These are phyloP conservation scores for Chaunax sp. DNA, from an alignment of 2,797 vertebrate species.

Conservation along the genomic window DNA sequence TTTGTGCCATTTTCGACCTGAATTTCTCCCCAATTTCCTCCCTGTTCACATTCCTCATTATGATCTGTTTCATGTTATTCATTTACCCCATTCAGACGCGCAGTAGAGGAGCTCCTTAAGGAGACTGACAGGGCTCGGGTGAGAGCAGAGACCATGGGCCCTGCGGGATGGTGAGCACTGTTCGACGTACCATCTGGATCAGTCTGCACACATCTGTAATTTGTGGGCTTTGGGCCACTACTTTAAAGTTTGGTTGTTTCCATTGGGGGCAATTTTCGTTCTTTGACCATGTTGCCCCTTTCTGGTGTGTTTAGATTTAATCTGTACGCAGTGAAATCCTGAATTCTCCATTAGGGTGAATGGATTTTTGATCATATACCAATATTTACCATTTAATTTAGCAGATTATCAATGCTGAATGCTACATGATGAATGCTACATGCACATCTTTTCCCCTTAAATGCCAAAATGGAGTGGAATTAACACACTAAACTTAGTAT, in stretches of 20 bases:
- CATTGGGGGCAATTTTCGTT: too few relatives aligned
- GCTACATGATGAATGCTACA: too few relatives aligned
- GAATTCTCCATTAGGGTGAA: neutral
- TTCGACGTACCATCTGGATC: slow-evolving; percentile 34
- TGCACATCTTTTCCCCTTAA: too few relatives aligned
- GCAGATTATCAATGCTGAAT: too few relatives aligned
- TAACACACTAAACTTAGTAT: too few relatives aligned
- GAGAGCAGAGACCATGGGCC: slow-evolving; percentile 97
- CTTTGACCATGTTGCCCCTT: too few relatives aligned
- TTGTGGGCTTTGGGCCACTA: neutral
- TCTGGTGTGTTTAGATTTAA: neutral
- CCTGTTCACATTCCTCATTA: slow-evolving; percentile 11
- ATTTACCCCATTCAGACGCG: slow-evolving; percentile 82
- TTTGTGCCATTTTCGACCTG: slow-evolving; percentile 15
- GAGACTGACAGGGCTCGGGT: slow-evolving; percentile 93
- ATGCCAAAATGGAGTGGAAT: neutral
- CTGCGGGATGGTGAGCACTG: slow-evolving; percentile 93
- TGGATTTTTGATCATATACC: too few relatives aligned
- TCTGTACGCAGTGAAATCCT: neutral
- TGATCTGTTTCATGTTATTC: slow-evolving; percentile 2
- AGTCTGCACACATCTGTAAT: slow-evolving; percentile 6
- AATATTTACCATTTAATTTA: too few relatives aligned
- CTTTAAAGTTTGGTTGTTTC: slow-evolving; percentile 1
- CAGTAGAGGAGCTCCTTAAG: slow-evolving; percentile 95
- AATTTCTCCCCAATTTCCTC: neutral